A percentile compares a stretch with the other conserved stretches of the same genome.
These are phyloP conservation scores for Garra rufa DNA, from an alignment of 2,113 vertebrate genomes.

Conservation along the genomic window DNA sequence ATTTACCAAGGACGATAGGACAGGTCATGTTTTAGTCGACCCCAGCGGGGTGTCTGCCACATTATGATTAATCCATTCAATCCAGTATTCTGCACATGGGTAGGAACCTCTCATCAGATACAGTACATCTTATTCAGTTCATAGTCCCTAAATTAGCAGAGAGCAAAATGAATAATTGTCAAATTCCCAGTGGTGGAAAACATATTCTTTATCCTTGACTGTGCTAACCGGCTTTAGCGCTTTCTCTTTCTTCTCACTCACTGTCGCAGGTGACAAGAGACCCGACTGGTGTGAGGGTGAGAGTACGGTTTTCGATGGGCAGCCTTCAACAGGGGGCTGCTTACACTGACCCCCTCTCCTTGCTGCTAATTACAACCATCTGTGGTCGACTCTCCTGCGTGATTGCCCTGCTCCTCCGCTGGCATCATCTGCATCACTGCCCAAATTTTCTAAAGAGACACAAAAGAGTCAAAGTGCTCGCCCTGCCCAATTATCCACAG, in stretches of 20 bases:
- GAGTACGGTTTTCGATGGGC: background rate
- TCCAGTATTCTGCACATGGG: constrained; percentile 8
- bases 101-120: background rate
- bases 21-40: background rate
- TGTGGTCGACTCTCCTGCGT: constrained; percentile 21
- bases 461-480: constrained; percentile 20
- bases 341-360: constrained; percentile 6
- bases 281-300: background rate
- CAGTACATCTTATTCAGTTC: background rate
- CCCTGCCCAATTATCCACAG: constrained; percentile 6
- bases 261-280: background rate
- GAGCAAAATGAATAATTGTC: background rate
- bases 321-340: background rate
- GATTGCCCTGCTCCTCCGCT: background rate
- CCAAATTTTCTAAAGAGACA: background rate
- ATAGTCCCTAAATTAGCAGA: background rate
- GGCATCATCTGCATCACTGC: background rate
- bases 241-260: constrained; percentile 11
- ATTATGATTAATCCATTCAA: constrained; percentile 7
- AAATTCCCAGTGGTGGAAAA: background rate
- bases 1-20: background rate
- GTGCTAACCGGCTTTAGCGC: background rate
- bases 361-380: constrained; percentile 37
- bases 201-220: background rate
- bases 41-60: background rate